Evolutionary conservation across 2,888 invertebrate species (phyloP), one percentile per base, ranked within the genome.

Genomic region (Tenthredo amoena): DNA sequence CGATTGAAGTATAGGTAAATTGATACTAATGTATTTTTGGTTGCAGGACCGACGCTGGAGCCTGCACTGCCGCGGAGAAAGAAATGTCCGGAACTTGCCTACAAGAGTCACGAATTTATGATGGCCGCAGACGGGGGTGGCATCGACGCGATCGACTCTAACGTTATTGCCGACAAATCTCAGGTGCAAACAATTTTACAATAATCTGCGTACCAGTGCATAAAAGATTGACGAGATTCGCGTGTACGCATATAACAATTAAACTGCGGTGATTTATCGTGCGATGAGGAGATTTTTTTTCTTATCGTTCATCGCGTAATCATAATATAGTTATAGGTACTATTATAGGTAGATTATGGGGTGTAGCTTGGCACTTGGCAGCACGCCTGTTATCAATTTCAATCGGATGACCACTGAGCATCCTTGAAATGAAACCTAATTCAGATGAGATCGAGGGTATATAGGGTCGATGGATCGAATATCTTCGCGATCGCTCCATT

Each of bases 71-170:
- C 97, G 88, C 96, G 98, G 89, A 96, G 97, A 93, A 98, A 97
- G 95, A 98, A 98, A 95, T 97, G 97, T 93, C 98, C 98, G 77
- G 97, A 97, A 90, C 95, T 97, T 92, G 97, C 98, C 91, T 97
- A 98, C 95, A 96, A 96, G 94, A 96, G 97, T 92, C 97, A 97
- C 94, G 97, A 97, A 94, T 96, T 97, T 91, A 96, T 97, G 89
- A 94, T 94, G 89, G 94, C 95, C 92, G 96, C 96, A 91, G 96
- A 96, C 90, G 95, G 95, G 58, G 94, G 94, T 55, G 94, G 93
- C 86, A 95, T 95, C 89, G 96, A 96, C 89, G 95, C 94, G 90
- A 95, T 95, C 90, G 95, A 95, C 91, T 94, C 94, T 93, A 91
- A 95, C 93, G 89, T 95, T 93, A 93, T 95, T 77, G 95, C 95